phyloP scores from a whole-genome alignment of 2,888 invertebrate genomes.

The Patella depressa region DNA sequence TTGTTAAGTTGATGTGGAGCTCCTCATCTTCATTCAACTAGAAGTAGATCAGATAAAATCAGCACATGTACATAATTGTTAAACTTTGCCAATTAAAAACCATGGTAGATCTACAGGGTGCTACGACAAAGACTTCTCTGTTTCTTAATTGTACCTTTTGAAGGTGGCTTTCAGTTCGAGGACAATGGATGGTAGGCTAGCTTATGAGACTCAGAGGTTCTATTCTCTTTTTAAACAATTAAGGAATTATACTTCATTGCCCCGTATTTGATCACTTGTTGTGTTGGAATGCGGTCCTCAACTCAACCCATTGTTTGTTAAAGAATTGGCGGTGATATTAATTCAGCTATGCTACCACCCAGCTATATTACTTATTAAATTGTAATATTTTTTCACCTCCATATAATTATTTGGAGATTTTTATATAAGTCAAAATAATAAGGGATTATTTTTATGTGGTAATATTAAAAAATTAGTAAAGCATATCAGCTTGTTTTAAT shows the following conservation, averaged over 20 bases:
- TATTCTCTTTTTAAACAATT: constrained; percentile 21
- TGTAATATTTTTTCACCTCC: no score
- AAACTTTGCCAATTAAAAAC: constrained; percentile 35
- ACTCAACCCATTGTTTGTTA: constrained; percentile 17
- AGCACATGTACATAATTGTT: constrained; percentile 28
- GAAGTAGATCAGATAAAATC: constrained; percentile 5
- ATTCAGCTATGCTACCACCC: constrained; percentile 15
- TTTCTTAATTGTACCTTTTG: constrained; percentile 33
- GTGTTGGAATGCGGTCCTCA: constrained; percentile 18
- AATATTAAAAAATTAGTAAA: no score
- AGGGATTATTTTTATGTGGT: no score
- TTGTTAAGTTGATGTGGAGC: neutral
- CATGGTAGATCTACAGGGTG: constrained; percentile 20
- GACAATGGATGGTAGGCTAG: constrained; percentile 5
- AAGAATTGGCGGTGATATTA: constrained; percentile 18
- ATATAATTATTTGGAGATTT: no score
- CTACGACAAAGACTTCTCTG: constrained; percentile 27
- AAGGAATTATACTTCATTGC: constrained; percentile 24
- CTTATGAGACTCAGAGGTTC: constrained; percentile 18
- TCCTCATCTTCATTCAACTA: neutral
- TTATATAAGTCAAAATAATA: no score
- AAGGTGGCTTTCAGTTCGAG: constrained; percentile 18
- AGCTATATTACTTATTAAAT: no score
- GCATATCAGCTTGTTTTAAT: no score
- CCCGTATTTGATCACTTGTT: constrained; percentile 18